These are phyloP conservation scores for Spilogale gracilis DNA, from an alignment of 2,113 vertebrate species.

Conservation along the genomic window DNA sequence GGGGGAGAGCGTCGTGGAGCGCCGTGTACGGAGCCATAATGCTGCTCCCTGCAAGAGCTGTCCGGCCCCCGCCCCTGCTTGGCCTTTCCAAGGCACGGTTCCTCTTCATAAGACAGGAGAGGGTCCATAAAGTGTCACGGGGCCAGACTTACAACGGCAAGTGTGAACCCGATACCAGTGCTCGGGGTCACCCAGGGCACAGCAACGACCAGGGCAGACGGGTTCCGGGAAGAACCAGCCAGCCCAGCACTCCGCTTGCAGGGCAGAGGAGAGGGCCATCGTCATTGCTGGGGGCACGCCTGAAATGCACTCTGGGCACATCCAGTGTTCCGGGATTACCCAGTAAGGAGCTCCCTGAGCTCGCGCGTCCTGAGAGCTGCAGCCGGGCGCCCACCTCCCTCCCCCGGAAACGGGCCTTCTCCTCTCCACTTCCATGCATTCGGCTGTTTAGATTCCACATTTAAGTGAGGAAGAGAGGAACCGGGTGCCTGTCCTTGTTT, in stretches of 20 bases:
- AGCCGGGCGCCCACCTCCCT: no score
- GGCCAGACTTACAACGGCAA: not conserved
- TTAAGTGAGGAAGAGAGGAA: no score
- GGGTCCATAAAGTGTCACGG: not conserved
- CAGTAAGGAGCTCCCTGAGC: no score
- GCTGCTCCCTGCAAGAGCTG: not conserved
- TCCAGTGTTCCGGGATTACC: no score
- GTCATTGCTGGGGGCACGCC: not conserved
- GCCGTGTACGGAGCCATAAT: fast-evolving
- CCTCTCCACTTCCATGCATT: no score
- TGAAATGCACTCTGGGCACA: no score
- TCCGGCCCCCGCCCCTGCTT: not conserved
- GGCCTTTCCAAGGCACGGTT: no score
- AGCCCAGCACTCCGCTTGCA: not conserved
- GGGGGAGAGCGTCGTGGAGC: not conserved
- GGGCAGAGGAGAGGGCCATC: not conserved
- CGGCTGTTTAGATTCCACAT: no score
- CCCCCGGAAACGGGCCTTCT: no score
- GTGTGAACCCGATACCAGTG: not conserved
- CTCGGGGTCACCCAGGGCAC: not conserved
- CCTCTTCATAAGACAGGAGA: not conserved
- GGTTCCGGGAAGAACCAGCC: not conserved
- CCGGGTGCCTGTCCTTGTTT: no score
- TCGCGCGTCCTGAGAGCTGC: no score
- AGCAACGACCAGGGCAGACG: not conserved